Base-by-base conservation (phyloP, 2,797 vertebrate species). In the Gambusia yucatana region DNA sequence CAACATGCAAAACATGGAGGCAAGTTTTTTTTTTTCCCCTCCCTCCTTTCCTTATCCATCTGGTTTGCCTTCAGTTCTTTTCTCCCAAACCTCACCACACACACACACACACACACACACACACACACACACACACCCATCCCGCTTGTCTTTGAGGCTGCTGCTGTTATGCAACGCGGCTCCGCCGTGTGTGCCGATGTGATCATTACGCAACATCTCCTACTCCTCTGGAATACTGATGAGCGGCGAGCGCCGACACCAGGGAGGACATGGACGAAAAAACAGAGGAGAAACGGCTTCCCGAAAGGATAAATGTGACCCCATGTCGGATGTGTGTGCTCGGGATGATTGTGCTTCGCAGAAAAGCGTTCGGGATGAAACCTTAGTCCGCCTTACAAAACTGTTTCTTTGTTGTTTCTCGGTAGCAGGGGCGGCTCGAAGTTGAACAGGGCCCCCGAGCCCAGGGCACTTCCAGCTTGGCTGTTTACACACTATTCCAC, bases 141-240 rank as follows among this genome's bases (percentile, higher is more conserved):
- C 82, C 61, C 39, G 25, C 85, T 82, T 72, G 84, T 89, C 87
- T 93, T 89, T 92, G 84, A 92, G 81, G 88, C 89, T 88, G 87
- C 86, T 81, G 86, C 81, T 88, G 91, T 96, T 96, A 95, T 52
- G 86, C 92, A 96, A 96, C 89, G 75, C 77, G 83, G 86, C 90
- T 94, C 92, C 91, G 88, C 84, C 85, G 89, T 89, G 90, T 89
- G 94, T 91, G 91, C 86, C 59, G 89, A 91, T 93, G 91, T 92
- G 90, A 93, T 94, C 92, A 93, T 96, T 96, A 96, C 81, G 88
- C 86, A 96, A 96, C 91, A 86, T 91, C 91, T 89, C 84, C 86
- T 85, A 82, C 93, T 93, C 89, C 76, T 82, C 89, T 88, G 89
- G 93, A 95, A 96, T 96, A 95, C 91, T 91, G 91, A 95, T 94